phyloP scores from a whole-genome alignment of 2,888 invertebrate genomes.

The Drosophila conformis region DNA sequence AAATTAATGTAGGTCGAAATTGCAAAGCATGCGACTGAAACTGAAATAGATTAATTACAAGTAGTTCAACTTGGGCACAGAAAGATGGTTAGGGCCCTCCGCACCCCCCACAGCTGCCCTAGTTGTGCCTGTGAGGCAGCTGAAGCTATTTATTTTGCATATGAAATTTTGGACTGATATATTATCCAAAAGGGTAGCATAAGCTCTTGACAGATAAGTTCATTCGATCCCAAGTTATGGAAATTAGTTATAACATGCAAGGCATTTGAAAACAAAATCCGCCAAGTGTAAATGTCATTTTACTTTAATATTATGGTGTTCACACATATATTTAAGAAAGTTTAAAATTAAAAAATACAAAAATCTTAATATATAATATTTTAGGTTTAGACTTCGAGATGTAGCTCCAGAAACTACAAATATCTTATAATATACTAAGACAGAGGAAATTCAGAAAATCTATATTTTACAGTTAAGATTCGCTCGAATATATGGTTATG shows the following conservation, averaged over 20 bases:
- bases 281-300: background rate
- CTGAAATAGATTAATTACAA: constrained; percentile 77
- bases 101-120: background rate
- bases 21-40: constrained; percentile 69
- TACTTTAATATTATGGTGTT: background rate
- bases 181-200: constrained; percentile 24
- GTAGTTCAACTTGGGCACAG: constrained; percentile 31
- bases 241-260: background rate
- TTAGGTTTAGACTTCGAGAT: background rate
- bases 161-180: constrained; percentile 49
- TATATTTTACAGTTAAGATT: background rate
- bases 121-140: constrained; percentile 22
- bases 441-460: background rate
- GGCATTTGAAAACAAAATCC: background rate
- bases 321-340: background rate
- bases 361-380: background rate
- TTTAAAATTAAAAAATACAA: background rate
- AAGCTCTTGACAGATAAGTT: constrained; percentile 18
- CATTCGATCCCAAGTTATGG: background rate
- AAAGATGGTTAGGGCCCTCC: constrained; percentile 14
- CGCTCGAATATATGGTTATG: background rate
- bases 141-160: constrained; percentile 52
- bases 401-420: too few relatives aligned
- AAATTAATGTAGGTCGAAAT: constrained; percentile 79
- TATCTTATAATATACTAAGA: background rate